Evolutionary conservation across 2,797 vertebrate genomes (phyloP).

Genomic region (Enteromius viviparus): DNA sequence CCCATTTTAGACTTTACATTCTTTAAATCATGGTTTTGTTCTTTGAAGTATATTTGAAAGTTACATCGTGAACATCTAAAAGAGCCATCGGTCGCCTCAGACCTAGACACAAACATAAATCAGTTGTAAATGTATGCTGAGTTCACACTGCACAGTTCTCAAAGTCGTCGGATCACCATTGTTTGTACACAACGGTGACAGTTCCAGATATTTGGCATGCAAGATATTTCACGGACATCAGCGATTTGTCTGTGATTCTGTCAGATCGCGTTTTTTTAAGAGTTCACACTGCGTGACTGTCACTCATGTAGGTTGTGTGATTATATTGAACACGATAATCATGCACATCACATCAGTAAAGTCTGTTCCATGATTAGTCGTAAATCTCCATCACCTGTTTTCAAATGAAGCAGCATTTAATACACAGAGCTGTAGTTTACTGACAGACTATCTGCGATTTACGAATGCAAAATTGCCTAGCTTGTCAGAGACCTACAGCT

Average conservation of each 20-base stretch:
- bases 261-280: not conserved
- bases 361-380: no score
- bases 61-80: not conserved
- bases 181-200: not conserved
- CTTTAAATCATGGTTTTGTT: not conserved
- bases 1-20: not conserved
- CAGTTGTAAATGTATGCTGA: not conserved
- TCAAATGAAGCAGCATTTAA: no score
- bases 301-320: no score
- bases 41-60: not conserved
- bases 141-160: not conserved
- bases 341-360: no score
- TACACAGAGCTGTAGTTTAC: no score
- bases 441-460: no score
- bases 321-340: no score
- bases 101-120: not conserved
- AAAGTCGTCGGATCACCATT: not conserved
- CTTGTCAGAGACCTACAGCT: no score
- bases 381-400: no score
- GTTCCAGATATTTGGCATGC: not conserved
- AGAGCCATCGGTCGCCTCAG: not conserved
- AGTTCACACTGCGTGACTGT: not conserved
- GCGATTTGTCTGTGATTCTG: no score
- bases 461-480: no score
- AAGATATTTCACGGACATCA: not conserved